Conservation (phyloP, 1,140 invertebrate species). For the Capitella teleta region DNA sequence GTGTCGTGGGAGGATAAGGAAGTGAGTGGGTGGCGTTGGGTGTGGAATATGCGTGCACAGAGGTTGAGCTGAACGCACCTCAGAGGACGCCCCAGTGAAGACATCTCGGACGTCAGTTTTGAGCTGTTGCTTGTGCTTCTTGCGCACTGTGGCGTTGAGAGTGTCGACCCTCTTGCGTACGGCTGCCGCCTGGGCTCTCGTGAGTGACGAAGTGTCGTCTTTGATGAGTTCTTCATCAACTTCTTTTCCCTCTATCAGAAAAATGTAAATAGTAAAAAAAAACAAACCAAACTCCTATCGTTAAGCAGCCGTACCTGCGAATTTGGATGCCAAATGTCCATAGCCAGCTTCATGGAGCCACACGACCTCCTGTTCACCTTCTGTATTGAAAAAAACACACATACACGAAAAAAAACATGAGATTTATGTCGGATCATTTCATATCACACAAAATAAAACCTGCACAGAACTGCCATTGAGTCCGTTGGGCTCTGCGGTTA, state of each 20-base stretch:
- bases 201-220: constrained; percentile 21
- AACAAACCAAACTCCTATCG: background rate
- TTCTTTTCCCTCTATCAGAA: constrained; percentile 20
- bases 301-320: constrained; percentile 15
- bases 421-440: background rate
- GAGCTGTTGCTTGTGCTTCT: constrained; percentile 18
- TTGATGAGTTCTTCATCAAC: constrained; percentile 30
- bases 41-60: too few relatives aligned
- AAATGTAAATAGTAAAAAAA: background rate
- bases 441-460: background rate
- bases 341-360: constrained; percentile 52
- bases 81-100: constrained; percentile 12
- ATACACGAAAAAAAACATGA: background rate
- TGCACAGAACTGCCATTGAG: background rate
- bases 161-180: constrained; percentile 26
- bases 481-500: background rate
- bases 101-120: constrained; percentile 32
- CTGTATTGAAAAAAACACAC: constrained; percentile 23
- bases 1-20: too few relatives aligned
- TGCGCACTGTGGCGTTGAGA: constrained; percentile 27
- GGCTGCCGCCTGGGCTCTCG: constrained; percentile 26
- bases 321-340: constrained; percentile 47
- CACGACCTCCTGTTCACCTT: constrained; percentile 50
- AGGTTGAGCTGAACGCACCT: too few relatives aligned
- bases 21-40: too few relatives aligned